Conservation (phyloP, 2,888 invertebrate species). For the Fragum whitleyi region DNA sequence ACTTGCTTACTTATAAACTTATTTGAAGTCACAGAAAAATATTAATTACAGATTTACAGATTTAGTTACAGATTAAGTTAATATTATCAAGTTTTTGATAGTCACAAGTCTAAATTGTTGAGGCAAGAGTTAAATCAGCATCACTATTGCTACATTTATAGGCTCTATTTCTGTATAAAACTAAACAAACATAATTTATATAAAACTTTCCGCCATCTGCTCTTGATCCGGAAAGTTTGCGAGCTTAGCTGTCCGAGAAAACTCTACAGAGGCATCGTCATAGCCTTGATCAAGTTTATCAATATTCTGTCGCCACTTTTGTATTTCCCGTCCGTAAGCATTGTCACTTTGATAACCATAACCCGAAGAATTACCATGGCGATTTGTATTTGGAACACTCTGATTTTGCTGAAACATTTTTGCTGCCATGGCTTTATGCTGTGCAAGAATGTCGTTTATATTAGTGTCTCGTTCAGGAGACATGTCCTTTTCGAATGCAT, state of each 20-base stretch:
- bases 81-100: too few species aligned
- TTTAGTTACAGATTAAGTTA: too few species aligned
- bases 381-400: slow-evolving; percentile 24
- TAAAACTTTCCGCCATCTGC: slow-evolving; percentile 57
- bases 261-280: slow-evolving; percentile 35
- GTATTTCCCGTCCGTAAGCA: slow-evolving; percentile 47
- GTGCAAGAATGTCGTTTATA: slow-evolving; percentile 61
- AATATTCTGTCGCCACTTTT: slow-evolving; percentile 58
- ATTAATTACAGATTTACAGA: too few species aligned
- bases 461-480: slow-evolving; percentile 34
- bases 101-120: too few species aligned
- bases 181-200: slow-evolving; percentile 19
- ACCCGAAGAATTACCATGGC: background rate
- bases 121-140: too few species aligned
- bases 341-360: slow-evolving; percentile 36
- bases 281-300: slow-evolving; percentile 50
- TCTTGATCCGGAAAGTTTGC: slow-evolving; percentile 33
- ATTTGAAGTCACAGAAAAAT: too few species aligned
- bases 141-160: too few species aligned
- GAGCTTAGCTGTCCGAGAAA: slow-evolving; percentile 45
- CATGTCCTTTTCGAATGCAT: slow-evolving; percentile 53
- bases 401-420: slow-evolving; percentile 53
- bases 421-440: slow-evolving; percentile 67
- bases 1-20: too few species aligned
- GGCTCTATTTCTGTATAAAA: too few species aligned